phyloP scores from a whole-genome alignment of 1,140 invertebrate species.

The Chelonus insularis region DNA sequence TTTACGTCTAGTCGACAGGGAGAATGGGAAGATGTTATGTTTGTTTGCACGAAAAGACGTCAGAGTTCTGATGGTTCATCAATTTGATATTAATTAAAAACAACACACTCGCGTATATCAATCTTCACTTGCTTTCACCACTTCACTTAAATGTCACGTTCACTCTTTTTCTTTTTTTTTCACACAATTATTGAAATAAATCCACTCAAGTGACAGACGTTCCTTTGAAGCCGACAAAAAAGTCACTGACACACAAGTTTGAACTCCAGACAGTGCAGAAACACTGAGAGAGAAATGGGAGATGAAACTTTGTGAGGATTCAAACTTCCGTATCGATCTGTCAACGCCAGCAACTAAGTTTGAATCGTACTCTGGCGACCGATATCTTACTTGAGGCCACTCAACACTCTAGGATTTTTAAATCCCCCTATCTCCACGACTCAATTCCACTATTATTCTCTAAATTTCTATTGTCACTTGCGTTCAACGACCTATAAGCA shows the following conservation, averaged over 20 bases:
- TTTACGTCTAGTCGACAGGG: slow-evolving; percentile 19
- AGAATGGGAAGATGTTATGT: slow-evolving; percentile 33
- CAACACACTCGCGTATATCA: slow-evolving; percentile 3
- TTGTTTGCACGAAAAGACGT: slow-evolving; percentile 36
- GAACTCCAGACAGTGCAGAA: neutral
- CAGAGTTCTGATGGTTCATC: slow-evolving; percentile 38
- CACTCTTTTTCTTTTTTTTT: no score
- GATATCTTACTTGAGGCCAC: slow-evolving; percentile 31
- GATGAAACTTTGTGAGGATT: slow-evolving; percentile 19
- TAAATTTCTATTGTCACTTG: slow-evolving; percentile 2
- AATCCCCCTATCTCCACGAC: neutral
- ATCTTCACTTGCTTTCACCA: no score
- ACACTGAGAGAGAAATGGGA: slow-evolving; percentile 3
- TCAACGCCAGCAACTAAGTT: slow-evolving; percentile 45
- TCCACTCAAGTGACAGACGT: no score
- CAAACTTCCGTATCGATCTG: slow-evolving; percentile 49
- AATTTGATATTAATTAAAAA: slow-evolving; percentile 9
- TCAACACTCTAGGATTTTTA: slow-evolving; percentile 5
- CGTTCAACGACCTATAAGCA: no score
- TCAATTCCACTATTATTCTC: neutral
- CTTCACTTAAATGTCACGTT: no score
- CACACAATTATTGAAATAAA: no score
- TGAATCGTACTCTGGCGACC: slow-evolving; percentile 33
- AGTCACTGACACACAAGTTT: no score
- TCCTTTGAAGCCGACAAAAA: no score